These are phyloP conservation scores for Silurus meridionalis DNA, from an alignment of 2,113 vertebrate genomes.

Conservation along the genomic window DNA sequence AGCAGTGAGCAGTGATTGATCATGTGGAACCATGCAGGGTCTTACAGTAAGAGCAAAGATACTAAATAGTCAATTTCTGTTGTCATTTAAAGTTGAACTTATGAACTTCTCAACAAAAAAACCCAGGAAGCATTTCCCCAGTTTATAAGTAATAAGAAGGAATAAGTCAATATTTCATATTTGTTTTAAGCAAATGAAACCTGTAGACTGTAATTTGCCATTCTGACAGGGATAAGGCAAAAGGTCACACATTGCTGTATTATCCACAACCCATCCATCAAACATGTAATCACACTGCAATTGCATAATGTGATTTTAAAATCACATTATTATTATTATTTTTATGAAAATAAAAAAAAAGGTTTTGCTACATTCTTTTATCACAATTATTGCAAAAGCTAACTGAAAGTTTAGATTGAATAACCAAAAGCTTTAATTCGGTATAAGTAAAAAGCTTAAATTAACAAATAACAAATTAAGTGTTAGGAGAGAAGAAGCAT, in stretches of 20 bases:
- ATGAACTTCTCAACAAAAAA: neutral
- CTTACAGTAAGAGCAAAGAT: neutral
- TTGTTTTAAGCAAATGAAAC: neutral
- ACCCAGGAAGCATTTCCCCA: neutral
- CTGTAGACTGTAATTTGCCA: conserved; percentile 16
- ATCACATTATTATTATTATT: neutral
- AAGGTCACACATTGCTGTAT: neutral
- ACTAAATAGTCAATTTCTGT: neutral
- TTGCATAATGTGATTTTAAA: neutral
- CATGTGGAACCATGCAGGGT: neutral
- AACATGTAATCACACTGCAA: neutral
- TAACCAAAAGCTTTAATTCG: neutral
- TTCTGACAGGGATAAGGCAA: neutral
- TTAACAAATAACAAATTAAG: too few species aligned
- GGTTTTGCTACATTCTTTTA: neutral
- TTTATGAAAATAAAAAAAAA: neutral
- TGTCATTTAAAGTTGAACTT: neutral
- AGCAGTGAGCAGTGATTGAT: neutral
- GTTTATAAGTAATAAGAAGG: neutral
- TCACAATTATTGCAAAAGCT: neutral
- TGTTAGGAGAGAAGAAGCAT: too few species aligned
- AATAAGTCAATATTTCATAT: conserved; percentile 1
- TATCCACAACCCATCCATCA: neutral
- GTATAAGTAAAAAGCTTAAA: too few species aligned
- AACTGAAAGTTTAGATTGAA: neutral